phyloP scores from a whole-genome alignment of 2,113 vertebrate genomes.

The Cephalopholis sonnerati region DNA sequence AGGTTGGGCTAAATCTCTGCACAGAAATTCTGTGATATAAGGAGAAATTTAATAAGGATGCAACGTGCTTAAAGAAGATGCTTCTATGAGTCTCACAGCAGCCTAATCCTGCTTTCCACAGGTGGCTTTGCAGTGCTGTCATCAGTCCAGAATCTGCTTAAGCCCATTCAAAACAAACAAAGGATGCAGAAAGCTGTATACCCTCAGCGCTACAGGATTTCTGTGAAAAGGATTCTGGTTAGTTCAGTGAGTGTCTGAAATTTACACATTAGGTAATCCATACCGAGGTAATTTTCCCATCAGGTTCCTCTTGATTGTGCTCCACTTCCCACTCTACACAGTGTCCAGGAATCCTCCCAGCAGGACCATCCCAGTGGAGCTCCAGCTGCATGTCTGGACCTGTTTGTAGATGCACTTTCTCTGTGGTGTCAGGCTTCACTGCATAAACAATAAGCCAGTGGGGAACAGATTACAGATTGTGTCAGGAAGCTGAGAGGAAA shows the following conservation, averaged over 20 bases:
- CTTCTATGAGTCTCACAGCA: not conserved
- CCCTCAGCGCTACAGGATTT: not conserved
- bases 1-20: no score
- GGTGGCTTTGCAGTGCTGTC: not conserved
- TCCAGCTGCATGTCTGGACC: conserved; percentile 62
- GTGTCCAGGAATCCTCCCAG: conserved; percentile 70
- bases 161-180: not conserved
- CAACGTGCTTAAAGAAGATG: not conserved
- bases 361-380: conserved; percentile 82
- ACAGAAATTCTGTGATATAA: not conserved
- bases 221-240: not conserved
- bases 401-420: conserved; percentile 70
- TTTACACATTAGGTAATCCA: not conserved
- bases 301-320: conserved; percentile 54
- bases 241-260: not conserved
- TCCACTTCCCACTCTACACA: conserved; percentile 91
- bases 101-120: not conserved
- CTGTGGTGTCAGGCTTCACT: conserved; percentile 84
- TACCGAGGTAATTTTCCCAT: conserved; percentile 47
- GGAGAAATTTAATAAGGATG: not conserved
- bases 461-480: not conserved
- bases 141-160: not conserved
- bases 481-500: not conserved
- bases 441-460: not conserved
- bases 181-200: not conserved